Conservation (phyloP, 1,140 invertebrate genomes). For the Oncopeltus fasciatus region DNA sequence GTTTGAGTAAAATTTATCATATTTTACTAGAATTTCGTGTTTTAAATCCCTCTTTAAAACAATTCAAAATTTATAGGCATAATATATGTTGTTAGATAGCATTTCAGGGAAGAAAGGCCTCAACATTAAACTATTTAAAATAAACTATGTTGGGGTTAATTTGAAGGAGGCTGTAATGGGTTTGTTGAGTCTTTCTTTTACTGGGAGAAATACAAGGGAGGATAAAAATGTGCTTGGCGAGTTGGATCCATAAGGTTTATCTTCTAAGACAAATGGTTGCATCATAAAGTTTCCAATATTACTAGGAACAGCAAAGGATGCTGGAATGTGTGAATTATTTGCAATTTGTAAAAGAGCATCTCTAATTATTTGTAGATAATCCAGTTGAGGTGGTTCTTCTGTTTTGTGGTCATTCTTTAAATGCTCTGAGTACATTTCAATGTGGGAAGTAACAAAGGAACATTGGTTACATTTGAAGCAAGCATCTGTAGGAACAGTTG, state of each 20-base stretch:
- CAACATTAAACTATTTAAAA: neutral
- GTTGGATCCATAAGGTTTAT: slow-evolving; percentile 26
- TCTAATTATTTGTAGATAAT: slow-evolving; percentile 15
- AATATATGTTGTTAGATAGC: slow-evolving; percentile 4
- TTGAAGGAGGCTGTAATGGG: slow-evolving; percentile 77
- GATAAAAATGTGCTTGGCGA: slow-evolving; percentile 51
- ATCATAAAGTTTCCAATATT: slow-evolving; percentile 42
- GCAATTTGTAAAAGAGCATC: slow-evolving; percentile 24
- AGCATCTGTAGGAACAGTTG: neutral
- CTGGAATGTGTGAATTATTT: slow-evolving; percentile 21
- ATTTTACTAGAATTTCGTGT: too few species aligned
- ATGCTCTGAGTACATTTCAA: neutral
- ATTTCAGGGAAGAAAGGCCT: neutral
- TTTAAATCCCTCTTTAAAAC: too few species aligned
- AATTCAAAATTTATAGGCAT: too few species aligned
- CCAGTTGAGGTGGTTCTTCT: slow-evolving; percentile 10
- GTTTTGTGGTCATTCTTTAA: slow-evolving; percentile 9
- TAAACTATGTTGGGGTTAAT: slow-evolving; percentile 65
- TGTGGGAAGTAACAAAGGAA: neutral
- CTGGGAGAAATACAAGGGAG: slow-evolving; percentile 80
- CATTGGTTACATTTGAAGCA: slow-evolving; percentile 16
- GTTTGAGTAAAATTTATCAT: too few species aligned
- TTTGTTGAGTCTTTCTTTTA: slow-evolving; percentile 63
- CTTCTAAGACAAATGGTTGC: slow-evolving; percentile 74
- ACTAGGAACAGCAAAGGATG: slow-evolving; percentile 26